Base-by-base conservation (phyloP, 2,888 invertebrate genomes). In the Epiblema foenella region DNA sequence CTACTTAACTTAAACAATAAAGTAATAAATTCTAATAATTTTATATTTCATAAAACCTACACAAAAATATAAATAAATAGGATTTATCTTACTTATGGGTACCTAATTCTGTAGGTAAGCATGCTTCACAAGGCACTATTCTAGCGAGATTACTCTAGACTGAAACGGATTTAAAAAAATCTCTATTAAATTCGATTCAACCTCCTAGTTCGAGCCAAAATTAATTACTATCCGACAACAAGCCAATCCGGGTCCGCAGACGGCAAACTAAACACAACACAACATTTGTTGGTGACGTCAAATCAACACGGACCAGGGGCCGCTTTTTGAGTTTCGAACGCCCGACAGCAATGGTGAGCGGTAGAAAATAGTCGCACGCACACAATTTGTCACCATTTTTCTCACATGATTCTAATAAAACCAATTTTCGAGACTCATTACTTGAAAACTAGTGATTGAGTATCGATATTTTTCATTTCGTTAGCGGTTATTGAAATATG, bases 61-160 rank as follows among this genome's bases (percentile, higher is more conserved):
- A 89, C 84, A 90, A 90, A 89, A 90, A 90, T 91, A 89, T 83
- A 79, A 84, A 83, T 85, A 83, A 86, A 83, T 82, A 81, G 80
- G n/a, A n/a, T 81, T 83, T 82, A 83, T 84, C 59, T 83, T 83
- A 83, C 80, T 85, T 84, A 81, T n/a, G n/a, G n/a, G n/a, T 74
- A 80, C 82, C 79, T 80, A 83, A 80, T 85, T 85, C 84, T 87
- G 81, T 84, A 75, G 76, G 82, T 90, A 92, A 92, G 93, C 93
- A 91, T 92, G 91, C 92, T 84, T 92, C 89, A 88, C 90, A 93
- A 93, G 93, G 93, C 93, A 93, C 93, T 93, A 93, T 89, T 85
- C 93, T 93, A 93, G 91, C 89, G 89, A 92, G 89, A 90, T 88
- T 80, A 78, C 67, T 74, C 78, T 85, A 81, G 78, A 77, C 81